Evolutionary conservation across 2,888 invertebrate genomes (phyloP).

Genomic region (Mellilla xanthometata): DNA sequence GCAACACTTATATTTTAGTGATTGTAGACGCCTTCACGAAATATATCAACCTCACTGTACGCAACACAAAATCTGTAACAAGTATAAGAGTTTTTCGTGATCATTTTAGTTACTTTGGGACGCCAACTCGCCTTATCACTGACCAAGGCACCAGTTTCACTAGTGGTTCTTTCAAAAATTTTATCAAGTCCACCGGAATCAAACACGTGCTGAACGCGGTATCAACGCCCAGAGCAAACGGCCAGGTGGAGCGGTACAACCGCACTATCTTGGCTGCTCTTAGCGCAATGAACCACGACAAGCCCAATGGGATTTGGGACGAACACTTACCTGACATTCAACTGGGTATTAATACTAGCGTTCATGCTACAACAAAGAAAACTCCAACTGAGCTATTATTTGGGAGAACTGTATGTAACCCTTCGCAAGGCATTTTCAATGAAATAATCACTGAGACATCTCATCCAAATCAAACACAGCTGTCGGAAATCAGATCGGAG

Average conservation of each 20-base stretch:
- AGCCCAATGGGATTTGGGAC: conserved; percentile 8
- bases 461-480: background rate
- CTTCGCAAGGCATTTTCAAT: background rate
- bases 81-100: conserved; percentile 4
- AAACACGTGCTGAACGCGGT: conserved; percentile 14
- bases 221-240: conserved; percentile 9
- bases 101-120: background rate
- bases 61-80: conserved; percentile 5
- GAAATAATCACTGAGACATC: background rate
- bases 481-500: background rate
- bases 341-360: conserved; percentile 9
- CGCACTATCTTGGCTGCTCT: conserved; percentile 6
- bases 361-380: background rate
- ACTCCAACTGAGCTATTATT: conserved; percentile 10
- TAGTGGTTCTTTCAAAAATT: background rate
- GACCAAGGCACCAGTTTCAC: conserved; percentile 12
- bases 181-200: background rate
- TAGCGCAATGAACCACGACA: background rate
- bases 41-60: conserved; percentile 2
- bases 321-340: background rate
- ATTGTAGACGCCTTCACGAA: conserved; percentile 11
- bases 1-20: conserved; percentile 4
- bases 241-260: conserved; percentile 12
- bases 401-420: background rate
- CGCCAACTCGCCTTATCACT: conserved; percentile 2